Evolutionary conservation across 1,140 invertebrate species (phyloP).

Genomic region (Leptoteleia sp.): DNA sequence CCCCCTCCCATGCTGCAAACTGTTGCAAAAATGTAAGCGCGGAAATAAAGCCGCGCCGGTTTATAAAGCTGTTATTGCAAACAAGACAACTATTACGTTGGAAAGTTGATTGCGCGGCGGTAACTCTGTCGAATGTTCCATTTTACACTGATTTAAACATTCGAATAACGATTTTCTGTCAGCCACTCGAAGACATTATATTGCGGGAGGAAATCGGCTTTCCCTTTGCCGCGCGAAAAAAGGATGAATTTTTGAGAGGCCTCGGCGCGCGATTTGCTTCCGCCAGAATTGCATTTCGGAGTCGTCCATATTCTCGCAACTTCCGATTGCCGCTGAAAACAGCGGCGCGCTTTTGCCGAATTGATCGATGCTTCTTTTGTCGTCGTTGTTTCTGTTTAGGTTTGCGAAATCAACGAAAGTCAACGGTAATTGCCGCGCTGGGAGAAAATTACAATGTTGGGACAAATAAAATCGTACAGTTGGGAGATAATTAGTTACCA

Average conservation of each 20-base stretch:
- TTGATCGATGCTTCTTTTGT: slow-evolving; percentile 38
- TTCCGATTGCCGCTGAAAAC: slow-evolving; percentile 48
- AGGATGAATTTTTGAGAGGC: slow-evolving; percentile 37
- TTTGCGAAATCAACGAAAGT: too few relatives aligned
- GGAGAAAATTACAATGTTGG: too few relatives aligned
- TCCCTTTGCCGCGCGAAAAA: slow-evolving; percentile 20
- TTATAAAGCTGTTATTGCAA: slow-evolving; percentile 13
- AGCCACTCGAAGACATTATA: slow-evolving; percentile 19
- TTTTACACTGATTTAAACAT: slow-evolving; percentile 44
- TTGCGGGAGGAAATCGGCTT: slow-evolving; percentile 41
- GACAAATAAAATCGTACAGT: too few relatives aligned
- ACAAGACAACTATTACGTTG: slow-evolving; percentile 29
- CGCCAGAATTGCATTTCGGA: slow-evolving; percentile 36
- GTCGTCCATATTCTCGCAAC: slow-evolving; percentile 24
- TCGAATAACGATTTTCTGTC: slow-evolving; percentile 50
- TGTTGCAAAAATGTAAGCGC: not conserved
- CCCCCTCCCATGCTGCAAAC: not conserved
- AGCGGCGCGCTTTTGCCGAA: slow-evolving; percentile 8
- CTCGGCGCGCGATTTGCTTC: slow-evolving; percentile 39
- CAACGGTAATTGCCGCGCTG: too few relatives aligned
- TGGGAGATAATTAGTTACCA: too few relatives aligned
- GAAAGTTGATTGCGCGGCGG: slow-evolving; percentile 25
- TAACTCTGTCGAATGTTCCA: slow-evolving; percentile 27
- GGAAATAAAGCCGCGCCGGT: not conserved
- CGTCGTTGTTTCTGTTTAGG: not conserved